Evolutionary conservation across 2,797 vertebrate species (phyloP), one percentile per base, ranked within the genome.

Genomic region (Platyrinchus mystaceus): DNA sequence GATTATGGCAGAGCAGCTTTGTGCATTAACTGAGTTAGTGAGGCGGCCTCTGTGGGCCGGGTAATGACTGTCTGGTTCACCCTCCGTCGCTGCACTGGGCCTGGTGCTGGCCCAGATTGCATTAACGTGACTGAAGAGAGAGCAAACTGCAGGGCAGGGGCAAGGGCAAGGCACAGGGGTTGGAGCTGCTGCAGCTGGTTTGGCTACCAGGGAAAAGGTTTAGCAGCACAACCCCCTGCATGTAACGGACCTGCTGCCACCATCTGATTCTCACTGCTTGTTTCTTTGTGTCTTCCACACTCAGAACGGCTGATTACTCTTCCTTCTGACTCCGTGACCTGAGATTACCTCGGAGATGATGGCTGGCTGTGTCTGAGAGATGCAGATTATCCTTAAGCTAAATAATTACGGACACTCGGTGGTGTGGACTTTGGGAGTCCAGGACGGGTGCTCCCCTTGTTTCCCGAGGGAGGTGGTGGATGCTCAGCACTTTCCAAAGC

Each of bases 241-340:
- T 66, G 3, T 70, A 21, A 68, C 0, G 0, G 71, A 47, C 82
- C 84, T 85, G 53, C 83, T 75, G 36, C 6, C 6, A 91, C 86
- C 86, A 0, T 3, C 81, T 78, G 46, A 93, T 96, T 94, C 95
- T 96, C 83, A 94, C 94, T 94, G 95, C 93, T 77, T 96, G 80
- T 95, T 95, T 93, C 91, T 96, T 95, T 86, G 94, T 94, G 95
- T 93, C 94, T 96, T 95, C 96, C 96, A 93, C 95, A 88, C 95
- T 95, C 94, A 91, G 93, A 94, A 90, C 14, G 83, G 87, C 96
- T 96, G 94, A 94, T 93, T 95, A 64, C 91, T 91, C 90, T 95
- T 93, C 87, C 95, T 93, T 82, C 93, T 91, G 93, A 22, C 89
- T 90, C 93, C 69, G 44, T 84, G 91, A 94, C 96, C 96, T 94